A percentile compares a stretch with the other conserved stretches of the same genome.
phyloP scores from a whole-genome alignment of 2,797 vertebrate species.

The Cephalopachus bancanus region DNA sequence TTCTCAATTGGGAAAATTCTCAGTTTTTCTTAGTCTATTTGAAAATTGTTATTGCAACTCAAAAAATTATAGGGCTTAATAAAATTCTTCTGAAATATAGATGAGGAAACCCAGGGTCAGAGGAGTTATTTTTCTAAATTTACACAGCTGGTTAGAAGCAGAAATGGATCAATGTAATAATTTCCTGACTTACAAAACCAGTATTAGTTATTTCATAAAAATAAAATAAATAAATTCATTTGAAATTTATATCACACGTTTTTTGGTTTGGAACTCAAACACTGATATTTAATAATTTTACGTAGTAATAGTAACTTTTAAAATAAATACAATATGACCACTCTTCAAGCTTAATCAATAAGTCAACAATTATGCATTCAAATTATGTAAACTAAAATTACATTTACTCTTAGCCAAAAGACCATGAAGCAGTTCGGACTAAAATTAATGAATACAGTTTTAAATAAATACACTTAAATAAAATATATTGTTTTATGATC shows the following conservation, averaged over 20 bases:
- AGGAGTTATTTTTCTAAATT: not conserved
- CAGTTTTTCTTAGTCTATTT: slow-evolving; percentile 14
- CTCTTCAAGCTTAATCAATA: slow-evolving; percentile 87
- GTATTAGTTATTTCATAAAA: not conserved
- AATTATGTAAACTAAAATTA: slow-evolving; percentile 40
- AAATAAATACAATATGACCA: slow-evolving; percentile 91
- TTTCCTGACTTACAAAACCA: not conserved
- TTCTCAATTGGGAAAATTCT: not conserved
- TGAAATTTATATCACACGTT: slow-evolving; percentile 65
- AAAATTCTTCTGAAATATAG: not conserved
- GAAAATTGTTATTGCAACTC: not conserved
- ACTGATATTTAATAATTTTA: slow-evolving; percentile 84
- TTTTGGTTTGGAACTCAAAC: slow-evolving; percentile 79
- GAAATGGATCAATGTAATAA: not conserved
- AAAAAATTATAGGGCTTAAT: not conserved
- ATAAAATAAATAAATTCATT: slow-evolving; percentile 64
- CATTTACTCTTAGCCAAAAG: too few relatives aligned
- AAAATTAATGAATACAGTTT: slow-evolving; percentile 80
- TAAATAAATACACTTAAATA: slow-evolving; percentile 94
- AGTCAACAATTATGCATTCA: slow-evolving; percentile 87
- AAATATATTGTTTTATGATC: slow-evolving; percentile 93
- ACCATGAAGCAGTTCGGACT: not conserved
- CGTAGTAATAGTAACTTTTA: slow-evolving; percentile 90
- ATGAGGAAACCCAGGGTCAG: not conserved
- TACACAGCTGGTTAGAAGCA: not conserved